Conservation (phyloP, 2,888 invertebrate species). For the Drosophila falleni region DNA sequence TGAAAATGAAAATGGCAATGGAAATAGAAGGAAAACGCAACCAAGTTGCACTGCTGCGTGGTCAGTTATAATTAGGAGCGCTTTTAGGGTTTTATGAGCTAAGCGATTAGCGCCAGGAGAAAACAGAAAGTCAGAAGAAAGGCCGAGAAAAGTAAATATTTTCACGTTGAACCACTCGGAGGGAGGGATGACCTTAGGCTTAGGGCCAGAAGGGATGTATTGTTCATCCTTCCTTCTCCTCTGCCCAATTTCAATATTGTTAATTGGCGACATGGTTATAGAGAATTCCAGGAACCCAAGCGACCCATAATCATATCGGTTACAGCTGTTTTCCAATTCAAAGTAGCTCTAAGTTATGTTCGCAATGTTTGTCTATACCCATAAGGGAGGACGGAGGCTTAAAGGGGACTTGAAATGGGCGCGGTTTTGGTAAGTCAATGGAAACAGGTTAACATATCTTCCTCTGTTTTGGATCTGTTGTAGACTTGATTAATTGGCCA, state of each 20-base stretch:
- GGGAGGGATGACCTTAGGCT: conserved; percentile 12
- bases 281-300: conserved; percentile 32
- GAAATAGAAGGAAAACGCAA: conserved; percentile 63
- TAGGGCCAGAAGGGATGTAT: background rate
- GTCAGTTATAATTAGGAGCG: conserved; percentile 80
- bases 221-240: background rate
- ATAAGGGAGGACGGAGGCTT: background rate
- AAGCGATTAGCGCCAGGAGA: conserved; percentile 68
- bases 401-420: conserved; percentile 31
- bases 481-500: conserved; percentile 72
- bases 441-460: conserved; percentile 23
- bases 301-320: conserved; percentile 59
- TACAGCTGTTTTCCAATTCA: conserved; percentile 51
- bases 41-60: conserved; percentile 76
- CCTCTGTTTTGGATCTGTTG: conserved; percentile 11
- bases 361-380: conserved; percentile 28
- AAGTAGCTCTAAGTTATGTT: conserved; percentile 52
- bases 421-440: conserved; percentile 35
- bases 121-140: conserved; percentile 8
- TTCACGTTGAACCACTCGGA: conserved; percentile 55
- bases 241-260: conserved; percentile 65
- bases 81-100: conserved; percentile 66
- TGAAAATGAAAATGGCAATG: too few relatives aligned
- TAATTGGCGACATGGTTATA: conserved; percentile 69
- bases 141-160: conserved; percentile 46